phyloP scores from a whole-genome alignment of 2,113 vertebrate species.

The Salvelinus alpinus region DNA sequence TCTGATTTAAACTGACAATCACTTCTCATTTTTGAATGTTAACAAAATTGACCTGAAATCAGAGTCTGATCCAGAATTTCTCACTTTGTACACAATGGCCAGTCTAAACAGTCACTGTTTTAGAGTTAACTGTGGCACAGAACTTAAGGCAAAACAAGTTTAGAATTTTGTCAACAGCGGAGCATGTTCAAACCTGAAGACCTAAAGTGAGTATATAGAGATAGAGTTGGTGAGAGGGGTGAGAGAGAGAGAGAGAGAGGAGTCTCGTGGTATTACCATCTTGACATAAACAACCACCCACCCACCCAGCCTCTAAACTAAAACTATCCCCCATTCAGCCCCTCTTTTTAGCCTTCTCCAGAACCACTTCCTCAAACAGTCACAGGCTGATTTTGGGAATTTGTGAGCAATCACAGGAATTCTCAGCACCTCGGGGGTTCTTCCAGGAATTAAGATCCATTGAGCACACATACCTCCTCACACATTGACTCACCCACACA shows the following conservation, averaged over 20 bases:
- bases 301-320: conserved; percentile 16
- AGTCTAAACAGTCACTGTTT: not conserved
- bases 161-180: conserved; percentile 65
- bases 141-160: conserved; percentile 63
- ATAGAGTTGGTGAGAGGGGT: conserved; percentile 45
- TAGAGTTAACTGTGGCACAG: not conserved
- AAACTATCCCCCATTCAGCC: conserved; percentile 12
- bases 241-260: conserved; percentile 55
- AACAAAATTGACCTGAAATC: no score
- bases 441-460: conserved; percentile 89
- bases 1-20: not conserved
- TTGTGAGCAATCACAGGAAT: conserved; percentile 79
- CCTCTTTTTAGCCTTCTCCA: conserved; percentile 25
- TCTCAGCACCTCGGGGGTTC: conserved; percentile 85
- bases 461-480: conserved; percentile 73
- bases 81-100: not conserved
- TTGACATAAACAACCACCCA: conserved; percentile 69
- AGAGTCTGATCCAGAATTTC: not conserved
- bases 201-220: conserved; percentile 43
- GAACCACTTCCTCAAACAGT: conserved; percentile 66
- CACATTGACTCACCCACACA: conserved; percentile 50
- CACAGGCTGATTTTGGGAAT: conserved; percentile 70
- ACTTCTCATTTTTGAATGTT: no score
- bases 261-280: conserved; percentile 56
- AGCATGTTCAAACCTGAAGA: conserved; percentile 49